Base-by-base conservation (phyloP, 2,888 invertebrate genomes). In the Chrysolina haemoptera region DNA sequence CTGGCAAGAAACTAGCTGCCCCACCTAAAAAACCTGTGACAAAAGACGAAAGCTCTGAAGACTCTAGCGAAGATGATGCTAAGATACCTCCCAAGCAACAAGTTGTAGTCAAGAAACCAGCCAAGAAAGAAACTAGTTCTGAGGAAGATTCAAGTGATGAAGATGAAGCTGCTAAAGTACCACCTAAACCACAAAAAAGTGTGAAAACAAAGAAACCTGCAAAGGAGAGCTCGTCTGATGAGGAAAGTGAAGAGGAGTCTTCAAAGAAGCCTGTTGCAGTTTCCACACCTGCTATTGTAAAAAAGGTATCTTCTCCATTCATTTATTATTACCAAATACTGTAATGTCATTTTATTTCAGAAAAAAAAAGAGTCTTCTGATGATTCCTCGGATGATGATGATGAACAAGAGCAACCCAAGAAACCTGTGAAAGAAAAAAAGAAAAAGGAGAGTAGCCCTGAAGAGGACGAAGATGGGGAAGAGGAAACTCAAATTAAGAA, bases 401-500 rank as follows among this genome's bases (percentile, higher is more conserved):
- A 64, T 46, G 78, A 75, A 35, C 72, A 78, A 68, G 74, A 78
- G 50, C 64, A 73, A 67, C 62, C 75, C 65, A 55, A 73, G 68
- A 81, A 81, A 59, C 76, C 67, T 0, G 40, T 14, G 9, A 70
- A 64, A 48, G 48, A 22, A 16, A 70, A 70, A 40, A 85, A 89
- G 59, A 89, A 89, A 81, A 89, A 89, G 81, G 86, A 88, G 10
- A 48, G 48, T 48, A 48, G 48, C 16, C 48, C 48, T 14, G 84
- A 83, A 43, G 82, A 84, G 41, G 82, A 81, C 40, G 81, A 72
- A 41, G 87, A 88, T 11, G 84, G 82, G 46, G 74, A 77, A 87
- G 80, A 79, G 62, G 76, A 80, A 67, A 67, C 76, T 59, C 77
- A 71, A 71, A 87, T 89, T 9, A 91, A 91, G 79, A 92, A 92